phyloP scores from a whole-genome alignment of 1,140 invertebrate species.

The Neomicropteryx cornuta region DNA sequence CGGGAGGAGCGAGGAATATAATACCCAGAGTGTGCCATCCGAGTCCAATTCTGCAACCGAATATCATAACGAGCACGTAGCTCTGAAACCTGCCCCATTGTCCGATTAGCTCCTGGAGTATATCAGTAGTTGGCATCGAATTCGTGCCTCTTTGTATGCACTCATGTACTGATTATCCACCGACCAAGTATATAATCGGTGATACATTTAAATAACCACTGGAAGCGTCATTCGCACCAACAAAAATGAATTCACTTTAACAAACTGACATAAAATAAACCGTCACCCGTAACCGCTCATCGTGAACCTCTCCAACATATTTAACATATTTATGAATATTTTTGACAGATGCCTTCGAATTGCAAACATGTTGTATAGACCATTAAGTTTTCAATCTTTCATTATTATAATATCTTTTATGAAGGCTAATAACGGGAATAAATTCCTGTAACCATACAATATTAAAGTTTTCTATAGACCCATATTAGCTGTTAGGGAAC shows the following conservation, averaged over 20 bases:
- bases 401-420: no score
- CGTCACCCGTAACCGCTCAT: no score
- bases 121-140: slow-evolving; percentile 11
- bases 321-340: no score
- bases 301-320: no score
- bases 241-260: not conserved
- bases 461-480: no score
- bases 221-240: not conserved
- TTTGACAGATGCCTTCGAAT: no score
- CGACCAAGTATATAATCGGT: not conserved
- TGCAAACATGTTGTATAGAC: no score
- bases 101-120: slow-evolving; percentile 18
- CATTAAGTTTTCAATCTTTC: no score
- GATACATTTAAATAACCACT: not conserved
- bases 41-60: slow-evolving; percentile 1
- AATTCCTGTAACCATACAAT: no score
- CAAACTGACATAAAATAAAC: no score
- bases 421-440: no score
- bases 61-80: slow-evolving; percentile 7
- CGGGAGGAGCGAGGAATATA: slow-evolving; percentile 23
- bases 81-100: slow-evolving; percentile 1
- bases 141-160: not conserved
- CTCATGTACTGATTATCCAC: not conserved
- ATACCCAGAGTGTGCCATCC: slow-evolving; percentile 13
- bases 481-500: no score